Conservation (phyloP, 2,888 invertebrate species). For the Scaptomyza flava region DNA sequence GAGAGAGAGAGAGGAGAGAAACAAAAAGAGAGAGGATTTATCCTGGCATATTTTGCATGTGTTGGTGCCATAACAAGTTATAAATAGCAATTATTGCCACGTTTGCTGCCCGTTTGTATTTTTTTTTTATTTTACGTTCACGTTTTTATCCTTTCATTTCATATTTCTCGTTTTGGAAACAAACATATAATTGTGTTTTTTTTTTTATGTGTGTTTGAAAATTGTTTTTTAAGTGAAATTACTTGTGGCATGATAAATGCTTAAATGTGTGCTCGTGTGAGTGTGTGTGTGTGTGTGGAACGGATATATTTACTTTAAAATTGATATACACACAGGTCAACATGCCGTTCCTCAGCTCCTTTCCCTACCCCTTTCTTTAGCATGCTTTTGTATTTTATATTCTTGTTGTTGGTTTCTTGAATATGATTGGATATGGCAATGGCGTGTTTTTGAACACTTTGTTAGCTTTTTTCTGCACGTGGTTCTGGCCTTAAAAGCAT, state of each 20-base stretch:
- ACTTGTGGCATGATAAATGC: conserved; percentile 53
- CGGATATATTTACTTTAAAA: conserved; percentile 42
- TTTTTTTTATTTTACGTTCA: conserved; percentile 15
- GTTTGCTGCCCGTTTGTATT: conserved; percentile 30
- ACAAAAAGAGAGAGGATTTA: conserved; percentile 23
- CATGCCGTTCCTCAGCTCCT: conserved; percentile 25
- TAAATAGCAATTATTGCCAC: conserved; percentile 75
- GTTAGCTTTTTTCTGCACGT: conserved; percentile 37
- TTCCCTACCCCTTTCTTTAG: conserved; percentile 16
- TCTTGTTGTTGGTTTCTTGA: background rate
- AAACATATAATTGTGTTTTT: conserved; percentile 75
- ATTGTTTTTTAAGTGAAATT: conserved; percentile 79
- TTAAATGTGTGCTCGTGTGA: background rate
- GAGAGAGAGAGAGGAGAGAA: background rate
- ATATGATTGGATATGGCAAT: conserved; percentile 5
- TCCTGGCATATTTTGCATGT: conserved; percentile 67
- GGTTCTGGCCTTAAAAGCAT: conserved; percentile 19
- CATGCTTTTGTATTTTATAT: conserved; percentile 30
- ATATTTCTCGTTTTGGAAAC: conserved; percentile 69
- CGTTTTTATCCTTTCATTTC: conserved; percentile 1
- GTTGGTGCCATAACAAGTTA: conserved; percentile 78
- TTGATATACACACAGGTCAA: conserved; percentile 52
- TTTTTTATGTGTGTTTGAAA: conserved; percentile 58
- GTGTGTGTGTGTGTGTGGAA: conserved; percentile 15
- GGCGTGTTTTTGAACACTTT: conserved; percentile 43